Percentiles rank a stretch among this genome's conserved stretches.
These are phyloP conservation scores for Heliconius congener DNA, from an alignment of 1,140 invertebrate species.

Conservation along the genomic window DNA sequence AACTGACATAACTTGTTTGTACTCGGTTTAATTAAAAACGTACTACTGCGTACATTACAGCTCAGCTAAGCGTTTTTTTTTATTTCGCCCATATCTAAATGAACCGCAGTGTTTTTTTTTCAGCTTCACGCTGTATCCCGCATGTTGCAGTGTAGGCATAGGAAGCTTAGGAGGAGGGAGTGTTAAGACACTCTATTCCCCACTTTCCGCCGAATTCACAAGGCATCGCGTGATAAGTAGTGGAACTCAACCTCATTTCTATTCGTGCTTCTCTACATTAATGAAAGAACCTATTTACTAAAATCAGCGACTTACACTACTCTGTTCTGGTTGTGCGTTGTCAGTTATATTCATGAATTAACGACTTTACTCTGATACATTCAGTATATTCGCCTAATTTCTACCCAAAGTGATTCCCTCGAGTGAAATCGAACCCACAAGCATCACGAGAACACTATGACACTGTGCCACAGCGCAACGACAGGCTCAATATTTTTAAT, in stretches of 20 bases:
- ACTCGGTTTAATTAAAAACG: neutral
- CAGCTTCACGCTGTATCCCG: too few species aligned
- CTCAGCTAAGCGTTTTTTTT: neutral
- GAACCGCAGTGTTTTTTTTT: neutral
- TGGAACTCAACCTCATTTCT: neutral
- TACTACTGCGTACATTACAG: neutral
- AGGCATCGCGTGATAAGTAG: neutral
- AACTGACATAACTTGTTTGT: neutral
- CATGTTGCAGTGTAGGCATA: too few species aligned
- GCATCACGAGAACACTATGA: neutral
- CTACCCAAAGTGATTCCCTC: neutral
- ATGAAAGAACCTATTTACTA: too few species aligned
- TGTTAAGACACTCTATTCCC: too few species aligned
- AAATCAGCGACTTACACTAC: too few species aligned
- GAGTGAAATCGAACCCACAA: neutral
- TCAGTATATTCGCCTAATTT: too few species aligned
- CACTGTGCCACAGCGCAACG: neutral
- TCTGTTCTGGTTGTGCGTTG: too few species aligned
- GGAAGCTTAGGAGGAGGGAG: too few species aligned
- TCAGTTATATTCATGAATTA: too few species aligned
- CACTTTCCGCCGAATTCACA: too few species aligned
- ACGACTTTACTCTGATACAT: too few species aligned
- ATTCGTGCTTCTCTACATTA: too few species aligned
- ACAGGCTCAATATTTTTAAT: neutral
- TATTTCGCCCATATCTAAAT: neutral